Conservation (phyloP, 2,888 invertebrate species). For the Ennomos fuscantarius region DNA sequence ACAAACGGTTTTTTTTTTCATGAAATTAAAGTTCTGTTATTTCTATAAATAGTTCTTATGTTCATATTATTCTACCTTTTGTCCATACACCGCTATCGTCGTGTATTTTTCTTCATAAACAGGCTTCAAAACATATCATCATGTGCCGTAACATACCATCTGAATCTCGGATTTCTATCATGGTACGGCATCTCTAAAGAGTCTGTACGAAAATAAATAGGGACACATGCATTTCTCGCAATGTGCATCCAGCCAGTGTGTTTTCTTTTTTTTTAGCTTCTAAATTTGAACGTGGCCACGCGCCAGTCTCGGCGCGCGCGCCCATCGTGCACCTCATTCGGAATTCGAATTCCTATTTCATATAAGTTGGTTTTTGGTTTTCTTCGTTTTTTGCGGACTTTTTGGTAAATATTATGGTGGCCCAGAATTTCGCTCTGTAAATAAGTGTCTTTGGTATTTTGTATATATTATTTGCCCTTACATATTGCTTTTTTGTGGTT, state of each 20-base stretch:
- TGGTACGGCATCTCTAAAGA: constrained; percentile 43
- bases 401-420: constrained; percentile 62
- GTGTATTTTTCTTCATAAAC: constrained; percentile 16
- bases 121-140: constrained; percentile 26
- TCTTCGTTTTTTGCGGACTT: constrained; percentile 41
- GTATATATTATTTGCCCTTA: constrained; percentile 32
- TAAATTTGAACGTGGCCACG: constrained; percentile 80
- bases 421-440: constrained; percentile 21
- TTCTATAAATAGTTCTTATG: too few species aligned
- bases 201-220: constrained; percentile 60
- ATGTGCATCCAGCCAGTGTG: constrained; percentile 69
- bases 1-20: too few species aligned
- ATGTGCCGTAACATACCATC: constrained; percentile 21
- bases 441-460: constrained; percentile 27
- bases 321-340: constrained; percentile 66
- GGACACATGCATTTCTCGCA: constrained; percentile 76
- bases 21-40: too few species aligned
- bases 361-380: constrained; percentile 26
- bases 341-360: constrained; percentile 47
- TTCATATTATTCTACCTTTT: constrained; percentile 25
- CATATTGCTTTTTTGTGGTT: constrained; percentile 45
- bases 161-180: constrained; percentile 45
- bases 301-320: constrained; percentile 74
- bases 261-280: constrained; percentile 72
- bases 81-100: constrained; percentile 24